A percentile compares a stretch with the other conserved stretches of the same genome.
These are phyloP conservation scores for Zaprionus ornatus DNA, from an alignment of 1,140 invertebrate species.

Conservation along the genomic window DNA sequence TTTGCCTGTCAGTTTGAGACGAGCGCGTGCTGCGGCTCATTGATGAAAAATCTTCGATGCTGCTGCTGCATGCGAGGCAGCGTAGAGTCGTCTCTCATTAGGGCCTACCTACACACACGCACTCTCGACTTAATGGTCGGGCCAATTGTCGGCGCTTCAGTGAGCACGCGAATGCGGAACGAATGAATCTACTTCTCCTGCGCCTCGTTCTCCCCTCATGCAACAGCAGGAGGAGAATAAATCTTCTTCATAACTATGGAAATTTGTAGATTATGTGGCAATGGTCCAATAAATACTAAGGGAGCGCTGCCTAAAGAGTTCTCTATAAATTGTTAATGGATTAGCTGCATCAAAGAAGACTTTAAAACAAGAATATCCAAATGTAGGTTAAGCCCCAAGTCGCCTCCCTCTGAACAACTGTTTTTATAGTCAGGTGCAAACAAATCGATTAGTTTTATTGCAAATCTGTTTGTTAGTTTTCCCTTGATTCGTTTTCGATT, in stretches of 20 bases:
- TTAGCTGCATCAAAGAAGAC: neutral
- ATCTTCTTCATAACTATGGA: neutral
- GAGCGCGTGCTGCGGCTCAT: conserved; percentile 71
- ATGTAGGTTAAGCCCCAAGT: conserved; percentile 32
- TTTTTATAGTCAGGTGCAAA: conserved; percentile 35
- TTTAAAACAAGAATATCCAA: neutral
- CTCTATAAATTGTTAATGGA: neutral
- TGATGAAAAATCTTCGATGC: conserved; percentile 70
- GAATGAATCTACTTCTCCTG: neutral
- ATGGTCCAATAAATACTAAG: neutral
- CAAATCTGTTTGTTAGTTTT: conserved; percentile 59
- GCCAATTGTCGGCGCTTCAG: conserved; percentile 50
- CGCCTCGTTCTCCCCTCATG: neutral
- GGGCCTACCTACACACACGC: conserved; percentile 53
- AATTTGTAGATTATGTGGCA: neutral
- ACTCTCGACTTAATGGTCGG: conserved; percentile 30
- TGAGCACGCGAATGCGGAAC: conserved; percentile 42
- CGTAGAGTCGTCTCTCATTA: conserved; percentile 48
- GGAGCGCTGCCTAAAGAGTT: neutral
- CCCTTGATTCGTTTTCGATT: conserved; percentile 63
- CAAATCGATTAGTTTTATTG: conserved; percentile 66
- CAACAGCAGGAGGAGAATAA: neutral
- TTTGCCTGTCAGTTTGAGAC: conserved; percentile 35
- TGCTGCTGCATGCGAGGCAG: conserved; percentile 25
- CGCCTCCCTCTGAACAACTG: conserved; percentile 2